A percentile compares a stretch with the other conserved stretches of the same genome.
phyloP scores from a whole-genome alignment of 1,140 invertebrate genomes.

The Drosophila pandora region DNA sequence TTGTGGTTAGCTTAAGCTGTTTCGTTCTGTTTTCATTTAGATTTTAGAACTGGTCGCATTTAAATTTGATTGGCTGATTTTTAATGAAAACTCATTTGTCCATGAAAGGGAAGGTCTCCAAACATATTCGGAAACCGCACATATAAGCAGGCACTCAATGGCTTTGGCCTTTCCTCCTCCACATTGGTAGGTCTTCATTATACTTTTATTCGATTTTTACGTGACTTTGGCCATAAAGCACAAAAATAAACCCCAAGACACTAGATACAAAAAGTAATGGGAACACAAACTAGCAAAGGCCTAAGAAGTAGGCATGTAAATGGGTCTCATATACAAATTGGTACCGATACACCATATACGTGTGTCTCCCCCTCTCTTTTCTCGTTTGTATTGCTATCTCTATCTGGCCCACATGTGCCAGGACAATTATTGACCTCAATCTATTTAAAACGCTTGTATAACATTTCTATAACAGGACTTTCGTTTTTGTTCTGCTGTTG shows the following conservation, averaged over 20 bases:
- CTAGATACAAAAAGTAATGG: constrained; percentile 34
- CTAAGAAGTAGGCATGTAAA: constrained; percentile 34
- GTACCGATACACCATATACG: constrained; percentile 41
- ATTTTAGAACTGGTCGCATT: constrained; percentile 10
- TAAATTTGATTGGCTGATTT: constrained; percentile 29
- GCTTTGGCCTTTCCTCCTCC: constrained; percentile 31
- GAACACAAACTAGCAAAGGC: constrained; percentile 11
- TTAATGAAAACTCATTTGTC: constrained; percentile 16
- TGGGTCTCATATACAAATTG: constrained; percentile 66
- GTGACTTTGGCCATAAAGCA: constrained; percentile 74
- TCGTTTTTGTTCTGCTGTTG: constrained; percentile 13
- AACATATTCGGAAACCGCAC: constrained; percentile 8
- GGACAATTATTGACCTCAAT: constrained; percentile 75
- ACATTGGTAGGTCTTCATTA: constrained; percentile 56
- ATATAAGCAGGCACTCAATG: constrained; percentile 33
- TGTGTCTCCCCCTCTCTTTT: constrained; percentile 10
- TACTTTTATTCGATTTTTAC: constrained; percentile 77
- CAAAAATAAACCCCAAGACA: constrained; percentile 61
- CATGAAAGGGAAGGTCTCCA: neutral
- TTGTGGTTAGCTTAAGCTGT: constrained; percentile 3
- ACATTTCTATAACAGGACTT: constrained; percentile 7
- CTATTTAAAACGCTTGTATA: constrained; percentile 64
- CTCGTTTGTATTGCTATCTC: neutral
- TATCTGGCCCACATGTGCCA: constrained; percentile 33
- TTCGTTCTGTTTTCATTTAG: constrained; percentile 2